phyloP scores from a whole-genome alignment of 1,140 invertebrate species.

The Drosophila obscura region DNA sequence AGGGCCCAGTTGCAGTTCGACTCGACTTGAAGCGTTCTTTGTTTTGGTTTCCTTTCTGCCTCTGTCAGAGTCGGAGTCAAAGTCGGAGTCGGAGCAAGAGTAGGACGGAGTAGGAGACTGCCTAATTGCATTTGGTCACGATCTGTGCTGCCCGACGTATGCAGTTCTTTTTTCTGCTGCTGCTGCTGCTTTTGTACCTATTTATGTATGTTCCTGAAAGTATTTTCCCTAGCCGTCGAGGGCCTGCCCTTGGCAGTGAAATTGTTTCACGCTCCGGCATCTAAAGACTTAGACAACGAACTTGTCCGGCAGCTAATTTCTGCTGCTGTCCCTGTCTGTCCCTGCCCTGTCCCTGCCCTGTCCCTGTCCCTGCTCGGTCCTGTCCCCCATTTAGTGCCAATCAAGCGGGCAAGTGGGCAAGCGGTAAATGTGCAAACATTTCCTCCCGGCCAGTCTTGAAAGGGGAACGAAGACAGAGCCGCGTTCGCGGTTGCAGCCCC shows the following conservation, averaged over 20 bases:
- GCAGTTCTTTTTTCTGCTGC: slow-evolving; percentile 38
- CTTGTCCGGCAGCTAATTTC: slow-evolving; percentile 37
- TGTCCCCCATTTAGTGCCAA: slow-evolving; percentile 51
- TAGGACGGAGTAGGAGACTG: slow-evolving; percentile 27
- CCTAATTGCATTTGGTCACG: slow-evolving; percentile 80
- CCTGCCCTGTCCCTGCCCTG: slow-evolving; percentile 6
- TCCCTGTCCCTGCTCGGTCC: not conserved
- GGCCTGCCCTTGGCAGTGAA: slow-evolving; percentile 74
- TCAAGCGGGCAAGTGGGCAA: slow-evolving; percentile 49
- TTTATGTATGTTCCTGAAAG: slow-evolving; percentile 41
- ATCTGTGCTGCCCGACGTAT: slow-evolving; percentile 53
- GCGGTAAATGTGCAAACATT: slow-evolving; percentile 58
- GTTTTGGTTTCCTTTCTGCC: slow-evolving; percentile 15
- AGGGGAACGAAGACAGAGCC: slow-evolving; percentile 11
- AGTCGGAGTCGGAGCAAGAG: not conserved
- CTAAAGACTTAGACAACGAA: slow-evolving; percentile 75
- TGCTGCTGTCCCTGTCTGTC: slow-evolving; percentile 9
- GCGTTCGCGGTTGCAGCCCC: slow-evolving; percentile 3
- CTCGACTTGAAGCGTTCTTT: not conserved
- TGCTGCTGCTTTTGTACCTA: slow-evolving; percentile 21
- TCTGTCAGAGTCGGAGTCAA: not conserved
- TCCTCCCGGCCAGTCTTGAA: slow-evolving; percentile 56
- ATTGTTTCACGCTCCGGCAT: slow-evolving; percentile 56
- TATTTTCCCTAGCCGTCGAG: slow-evolving; percentile 33
- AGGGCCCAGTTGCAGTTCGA: slow-evolving; percentile 36